Evolutionary conservation across 2,888 invertebrate species (phyloP), one percentile per base, ranked within the genome.

Genomic region (Julus scandinavius): DNA sequence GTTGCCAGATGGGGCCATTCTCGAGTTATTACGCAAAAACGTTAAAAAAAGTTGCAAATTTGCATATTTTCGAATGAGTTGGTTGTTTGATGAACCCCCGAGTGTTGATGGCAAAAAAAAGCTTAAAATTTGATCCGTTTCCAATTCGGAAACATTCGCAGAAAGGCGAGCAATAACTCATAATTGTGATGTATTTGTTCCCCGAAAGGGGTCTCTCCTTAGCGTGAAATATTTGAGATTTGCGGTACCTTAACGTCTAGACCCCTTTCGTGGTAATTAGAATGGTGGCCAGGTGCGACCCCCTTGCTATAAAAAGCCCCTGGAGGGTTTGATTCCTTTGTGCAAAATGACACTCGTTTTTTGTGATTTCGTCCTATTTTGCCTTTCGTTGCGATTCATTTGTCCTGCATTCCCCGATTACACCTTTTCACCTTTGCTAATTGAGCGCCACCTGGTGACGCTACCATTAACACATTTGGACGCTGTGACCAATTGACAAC

Each of bases 161-260:
- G 63, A 63, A 63, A n/a, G 17, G 20, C 63, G 5, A 58, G 63
- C 63, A 17, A 63, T 63, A 63, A 63, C 63, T 63, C 63, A 63
- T 63, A n/a, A 15, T 63, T 63, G 17, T 5, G 63, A n/a, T n/a
- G 63, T 17, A 45, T 17, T 20, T 15, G 17, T 63, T n/a, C 63
- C 7, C 63, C n/a, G n/a, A 63, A 63, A 63, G 63, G 63, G 63
- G 63, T 63, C 63, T 63, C 63, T 17, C 63, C 63, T n/a, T 63
- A 63, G 17, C 63, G 63, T 63, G 63, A 63, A 17, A 7, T 63
- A 63, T 63, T 63, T 63, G 63, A 63, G n/a, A 63, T 63, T 17
- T 63, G n/a, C 17, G 17, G 63, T 17, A 63, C 63, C 63, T 1
- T 54, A 54, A 13, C 13, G 54, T 13, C 54, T 54, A 54, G 54